These are phyloP conservation scores for Epirrita christyi DNA, from an alignment of 2,888 invertebrate species.

Conservation along the genomic window DNA sequence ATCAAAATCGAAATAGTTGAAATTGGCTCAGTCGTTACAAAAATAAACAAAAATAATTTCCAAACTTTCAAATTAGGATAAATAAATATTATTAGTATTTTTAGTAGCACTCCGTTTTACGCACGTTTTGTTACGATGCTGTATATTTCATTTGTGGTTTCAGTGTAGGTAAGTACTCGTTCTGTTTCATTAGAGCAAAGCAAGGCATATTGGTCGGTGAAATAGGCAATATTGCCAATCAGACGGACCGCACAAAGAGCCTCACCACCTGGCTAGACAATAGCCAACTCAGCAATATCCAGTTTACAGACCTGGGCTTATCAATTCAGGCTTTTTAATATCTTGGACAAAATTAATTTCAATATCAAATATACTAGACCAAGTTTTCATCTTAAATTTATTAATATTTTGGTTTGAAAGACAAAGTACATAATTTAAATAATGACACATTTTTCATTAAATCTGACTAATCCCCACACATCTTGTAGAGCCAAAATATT, in stretches of 20 bases:
- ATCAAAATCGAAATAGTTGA: no score
- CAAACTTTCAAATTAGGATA: no score
- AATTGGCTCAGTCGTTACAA: no score
- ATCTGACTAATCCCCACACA: neutral
- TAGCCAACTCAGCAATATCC: constrained; percentile 3
- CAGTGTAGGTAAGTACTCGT: neutral
- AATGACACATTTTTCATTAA: neutral
- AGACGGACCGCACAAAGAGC: constrained; percentile 3
- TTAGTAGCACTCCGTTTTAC: neutral
- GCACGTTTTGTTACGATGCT: constrained; percentile 3
- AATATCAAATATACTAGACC: constrained; percentile 1
- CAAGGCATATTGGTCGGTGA: constrained; percentile 11
- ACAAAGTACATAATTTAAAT: neutral
- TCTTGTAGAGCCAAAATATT: neutral
- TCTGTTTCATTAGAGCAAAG: constrained; percentile 13
- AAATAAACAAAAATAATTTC: no score
- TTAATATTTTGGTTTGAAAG: neutral
- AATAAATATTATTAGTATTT: no score
- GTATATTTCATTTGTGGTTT: constrained; percentile 1
- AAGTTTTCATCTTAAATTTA: constrained; percentile 2
- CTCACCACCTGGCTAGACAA: constrained; percentile 3
- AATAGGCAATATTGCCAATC: constrained; percentile 8
- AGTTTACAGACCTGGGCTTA: constrained; percentile 4
- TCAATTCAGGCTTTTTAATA: constrained; percentile 5
- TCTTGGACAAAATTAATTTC: neutral